phyloP scores from a whole-genome alignment of 1,140 invertebrate genomes.

The Drosophila miranda region DNA sequence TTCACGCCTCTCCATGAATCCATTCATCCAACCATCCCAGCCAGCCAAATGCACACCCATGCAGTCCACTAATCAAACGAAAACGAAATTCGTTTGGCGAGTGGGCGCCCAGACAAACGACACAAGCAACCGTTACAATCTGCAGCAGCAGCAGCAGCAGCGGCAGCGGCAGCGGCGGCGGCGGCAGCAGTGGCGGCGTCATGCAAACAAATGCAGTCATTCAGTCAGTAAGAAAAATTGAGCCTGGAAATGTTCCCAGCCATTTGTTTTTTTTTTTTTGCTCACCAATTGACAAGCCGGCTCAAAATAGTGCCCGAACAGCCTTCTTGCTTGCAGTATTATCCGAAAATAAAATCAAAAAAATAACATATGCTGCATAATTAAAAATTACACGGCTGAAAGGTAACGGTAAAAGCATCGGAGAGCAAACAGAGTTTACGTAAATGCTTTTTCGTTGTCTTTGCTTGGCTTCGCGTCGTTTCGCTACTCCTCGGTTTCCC shows the following conservation, averaged over 20 bases:
- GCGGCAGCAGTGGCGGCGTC: conserved; percentile 1
- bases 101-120: conserved; percentile 53
- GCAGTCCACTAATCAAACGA: conserved; percentile 46
- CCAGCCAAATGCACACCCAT: conserved; percentile 48
- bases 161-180: conserved; percentile 10
- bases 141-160: conserved; percentile 25
- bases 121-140: conserved; percentile 30
- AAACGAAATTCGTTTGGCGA: conserved; percentile 59
- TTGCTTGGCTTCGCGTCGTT: not conserved
- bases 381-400: conserved; percentile 59
- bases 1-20: conserved; percentile 58
- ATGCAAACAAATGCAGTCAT: conserved; percentile 57
- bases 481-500: conserved; percentile 13
- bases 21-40: conserved; percentile 41
- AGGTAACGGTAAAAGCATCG: conserved; percentile 14
- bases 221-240: conserved; percentile 33
- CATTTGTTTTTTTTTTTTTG: not conserved
- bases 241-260: conserved; percentile 36
- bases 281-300: conserved; percentile 3
- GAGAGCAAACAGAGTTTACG: conserved; percentile 21
- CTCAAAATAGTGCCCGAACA: not conserved
- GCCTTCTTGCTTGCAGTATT: too few relatives aligned
- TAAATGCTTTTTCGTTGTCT: conserved; percentile 19
- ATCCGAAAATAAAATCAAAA: not conserved
- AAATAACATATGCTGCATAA: conserved; percentile 29